Evolutionary conservation across 2,797 vertebrate genomes (phyloP).

Genomic region (Numenius phaeopus): DNA sequence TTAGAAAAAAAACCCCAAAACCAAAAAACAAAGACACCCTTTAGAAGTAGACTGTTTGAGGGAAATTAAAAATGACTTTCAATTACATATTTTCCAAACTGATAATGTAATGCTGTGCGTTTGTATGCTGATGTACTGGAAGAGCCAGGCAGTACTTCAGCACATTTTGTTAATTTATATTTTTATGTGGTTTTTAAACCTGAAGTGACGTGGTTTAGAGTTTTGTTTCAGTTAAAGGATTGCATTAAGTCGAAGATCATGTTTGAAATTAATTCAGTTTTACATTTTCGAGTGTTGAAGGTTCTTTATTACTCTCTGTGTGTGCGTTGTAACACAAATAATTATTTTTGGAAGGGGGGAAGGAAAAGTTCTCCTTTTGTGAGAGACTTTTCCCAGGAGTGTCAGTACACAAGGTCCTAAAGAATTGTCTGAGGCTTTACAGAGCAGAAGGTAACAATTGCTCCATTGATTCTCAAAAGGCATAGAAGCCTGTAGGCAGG

Average conservation of each 20-base stretch:
- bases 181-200: neutral
- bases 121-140: neutral
- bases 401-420: conserved; percentile 61
- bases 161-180: neutral
- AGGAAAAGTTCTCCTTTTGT: conserved; percentile 51
- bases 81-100: neutral
- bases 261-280: neutral
- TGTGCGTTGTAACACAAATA: conserved; percentile 30
- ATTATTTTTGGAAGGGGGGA: conserved; percentile 10
- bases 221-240: neutral
- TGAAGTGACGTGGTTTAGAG: neutral
- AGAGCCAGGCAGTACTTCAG: neutral
- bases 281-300: neutral
- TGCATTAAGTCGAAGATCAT: neutral
- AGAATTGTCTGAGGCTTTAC: conserved; percentile 74
- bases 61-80: neutral
- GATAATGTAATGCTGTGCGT: neutral
- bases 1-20: neutral
- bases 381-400: conserved; percentile 73
- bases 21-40: neutral
- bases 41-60: neutral
- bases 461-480: conserved; percentile 76
- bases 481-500: conserved; percentile 60
- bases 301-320: conserved; percentile 16
- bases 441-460: conserved; percentile 77